phyloP scores from a whole-genome alignment of 2,888 invertebrate species.

The Deilephila porcellus region DNA sequence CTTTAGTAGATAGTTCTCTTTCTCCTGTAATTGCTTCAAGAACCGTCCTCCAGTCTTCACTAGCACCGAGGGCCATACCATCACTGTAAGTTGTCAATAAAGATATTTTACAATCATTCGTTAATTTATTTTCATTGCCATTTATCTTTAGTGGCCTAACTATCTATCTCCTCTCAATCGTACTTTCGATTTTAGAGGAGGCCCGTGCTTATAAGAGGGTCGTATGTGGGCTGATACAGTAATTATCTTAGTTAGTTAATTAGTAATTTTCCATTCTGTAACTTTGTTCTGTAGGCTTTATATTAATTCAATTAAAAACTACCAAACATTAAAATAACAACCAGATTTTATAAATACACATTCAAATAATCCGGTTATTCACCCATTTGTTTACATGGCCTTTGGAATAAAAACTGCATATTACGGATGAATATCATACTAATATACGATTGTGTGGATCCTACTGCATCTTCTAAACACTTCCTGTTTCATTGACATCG shows the following conservation, averaged over 20 bases:
- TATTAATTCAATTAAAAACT: neutral
- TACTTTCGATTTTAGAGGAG: no score
- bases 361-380: neutral
- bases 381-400: neutral
- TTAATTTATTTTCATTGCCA: neutral
- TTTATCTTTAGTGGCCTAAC: neutral
- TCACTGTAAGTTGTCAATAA: slow-evolving; percentile 57
- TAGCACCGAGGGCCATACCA: slow-evolving; percentile 78
- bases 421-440: neutral
- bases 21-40: slow-evolving; percentile 73
- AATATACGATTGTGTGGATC: neutral
- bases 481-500: slow-evolving; percentile 16
- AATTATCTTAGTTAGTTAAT: no score
- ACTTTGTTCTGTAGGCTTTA: neutral
- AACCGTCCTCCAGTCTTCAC: slow-evolving; percentile 76
- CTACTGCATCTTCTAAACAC: neutral
- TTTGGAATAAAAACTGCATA: neutral
- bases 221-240: no score
- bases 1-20: slow-evolving; percentile 70
- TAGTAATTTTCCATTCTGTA: neutral
- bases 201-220: no score
- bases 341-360: no score
- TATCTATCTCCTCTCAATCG: no score
- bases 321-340: neutral
- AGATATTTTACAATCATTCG: neutral